A percentile compares a stretch with the other conserved stretches of the same genome.
These are phyloP conservation scores for Falco biarmicus DNA, from an alignment of 2,797 vertebrate species.

Conservation along the genomic window DNA sequence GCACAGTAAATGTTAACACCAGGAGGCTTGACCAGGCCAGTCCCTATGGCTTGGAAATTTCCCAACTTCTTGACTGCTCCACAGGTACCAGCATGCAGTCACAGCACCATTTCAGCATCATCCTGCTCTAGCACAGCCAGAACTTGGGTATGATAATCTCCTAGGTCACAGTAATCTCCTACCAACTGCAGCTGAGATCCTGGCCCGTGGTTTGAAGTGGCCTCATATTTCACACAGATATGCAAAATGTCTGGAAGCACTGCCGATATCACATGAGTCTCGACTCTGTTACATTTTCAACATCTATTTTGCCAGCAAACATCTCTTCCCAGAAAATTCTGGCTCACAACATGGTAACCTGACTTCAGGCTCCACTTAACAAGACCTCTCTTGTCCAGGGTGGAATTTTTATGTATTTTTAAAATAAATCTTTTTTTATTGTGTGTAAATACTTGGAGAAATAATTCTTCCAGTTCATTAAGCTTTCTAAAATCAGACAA, in stretches of 20 bases:
- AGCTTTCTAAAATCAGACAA: background rate
- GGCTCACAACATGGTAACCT: background rate
- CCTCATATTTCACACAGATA: background rate
- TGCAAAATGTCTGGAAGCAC: background rate
- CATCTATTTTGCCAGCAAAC: background rate
- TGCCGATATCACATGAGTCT: background rate
- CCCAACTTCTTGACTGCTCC: background rate
- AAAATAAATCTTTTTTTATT: background rate
- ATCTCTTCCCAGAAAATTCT: constrained; percentile 19
- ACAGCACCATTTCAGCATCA: background rate
- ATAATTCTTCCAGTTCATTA: background rate
- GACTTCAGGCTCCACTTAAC: background rate
- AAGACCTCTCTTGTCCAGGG: background rate
- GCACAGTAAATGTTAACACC: background rate
- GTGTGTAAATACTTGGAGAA: background rate
- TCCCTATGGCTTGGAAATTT: background rate
- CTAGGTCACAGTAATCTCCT: background rate
- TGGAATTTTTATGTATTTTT: background rate
- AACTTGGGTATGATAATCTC: background rate
- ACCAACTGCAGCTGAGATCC: background rate
- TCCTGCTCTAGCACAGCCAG: background rate
- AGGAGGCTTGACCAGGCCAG: fast-evolving
- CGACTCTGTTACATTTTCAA: background rate
- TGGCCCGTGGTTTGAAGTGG: background rate
- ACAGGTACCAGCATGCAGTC: background rate